These are phyloP conservation scores for Tridacna gigas DNA, from an alignment of 2,888 invertebrate genomes.

Conservation along the genomic window DNA sequence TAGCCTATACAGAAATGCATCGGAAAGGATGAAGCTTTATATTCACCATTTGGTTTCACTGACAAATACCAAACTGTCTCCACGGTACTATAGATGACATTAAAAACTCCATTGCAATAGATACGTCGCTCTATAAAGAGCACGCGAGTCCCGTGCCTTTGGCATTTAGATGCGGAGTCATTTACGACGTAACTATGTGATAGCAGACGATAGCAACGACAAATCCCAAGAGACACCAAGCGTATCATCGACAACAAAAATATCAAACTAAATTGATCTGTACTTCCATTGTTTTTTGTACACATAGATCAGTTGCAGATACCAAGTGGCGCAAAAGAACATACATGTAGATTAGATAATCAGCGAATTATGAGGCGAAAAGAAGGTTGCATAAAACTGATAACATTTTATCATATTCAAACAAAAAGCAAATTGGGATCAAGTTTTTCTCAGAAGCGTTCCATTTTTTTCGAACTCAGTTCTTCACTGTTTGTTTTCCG, in stretches of 20 bases:
- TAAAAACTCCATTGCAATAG: slow-evolving; percentile 10
- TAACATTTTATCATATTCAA: too few relatives aligned
- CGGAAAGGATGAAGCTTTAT: background rate
- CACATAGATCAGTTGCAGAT: too few relatives aligned
- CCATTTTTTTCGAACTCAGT: too few relatives aligned
- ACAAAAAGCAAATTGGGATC: too few relatives aligned
- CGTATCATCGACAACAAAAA: slow-evolving; percentile 6
- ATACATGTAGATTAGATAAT: too few relatives aligned
- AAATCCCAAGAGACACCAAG: background rate
- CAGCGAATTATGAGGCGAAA: too few relatives aligned
- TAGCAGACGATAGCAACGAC: background rate
- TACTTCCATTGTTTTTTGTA: background rate
- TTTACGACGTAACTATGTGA: background rate
- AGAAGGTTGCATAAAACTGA: too few relatives aligned
- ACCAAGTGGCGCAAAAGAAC: too few relatives aligned
- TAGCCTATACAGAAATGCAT: too few relatives aligned
- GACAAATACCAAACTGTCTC: slow-evolving; percentile 26
- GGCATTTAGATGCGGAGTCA: slow-evolving; percentile 1
- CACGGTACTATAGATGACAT: slow-evolving; percentile 18
- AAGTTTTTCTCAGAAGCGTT: too few relatives aligned
- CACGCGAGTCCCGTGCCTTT: slow-evolving; percentile 2
- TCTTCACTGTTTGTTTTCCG: too few relatives aligned
- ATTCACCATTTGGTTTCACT: slow-evolving; percentile 5
- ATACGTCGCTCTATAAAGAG: slow-evolving; percentile 6
- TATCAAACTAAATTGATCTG: slow-evolving; percentile 10